phyloP scores from a whole-genome alignment of 2,113 vertebrate genomes.

The Hypocryptadius cinnamomeus region DNA sequence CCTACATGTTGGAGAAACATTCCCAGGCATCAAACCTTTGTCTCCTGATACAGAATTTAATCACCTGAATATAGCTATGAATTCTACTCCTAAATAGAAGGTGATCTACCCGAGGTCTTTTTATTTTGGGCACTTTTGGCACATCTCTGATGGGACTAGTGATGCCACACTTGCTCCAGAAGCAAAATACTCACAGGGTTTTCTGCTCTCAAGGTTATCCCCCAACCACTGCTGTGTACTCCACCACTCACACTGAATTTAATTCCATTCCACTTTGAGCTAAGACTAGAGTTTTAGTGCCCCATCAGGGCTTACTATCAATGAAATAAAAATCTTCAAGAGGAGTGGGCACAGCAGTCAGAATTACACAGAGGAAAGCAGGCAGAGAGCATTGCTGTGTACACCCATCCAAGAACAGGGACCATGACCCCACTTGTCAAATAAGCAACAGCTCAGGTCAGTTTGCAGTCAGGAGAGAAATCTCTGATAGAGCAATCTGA shows the following conservation, averaged over 20 bases:
- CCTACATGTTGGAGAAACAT: not conserved
- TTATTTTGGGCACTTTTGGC: not conserved
- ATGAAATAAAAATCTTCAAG: conserved; percentile 11
- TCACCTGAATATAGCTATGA: not conserved
- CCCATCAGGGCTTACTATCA: not conserved
- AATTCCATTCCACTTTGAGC: not conserved
- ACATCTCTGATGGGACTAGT: not conserved
- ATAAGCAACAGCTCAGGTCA: not conserved
- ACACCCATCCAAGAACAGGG: not conserved
- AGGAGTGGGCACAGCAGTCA: not conserved
- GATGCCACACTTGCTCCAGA: not conserved
- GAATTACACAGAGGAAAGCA: not conserved
- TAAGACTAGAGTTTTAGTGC: not conserved
- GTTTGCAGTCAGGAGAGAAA: not conserved
- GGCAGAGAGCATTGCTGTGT: not conserved
- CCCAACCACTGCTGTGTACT: not conserved
- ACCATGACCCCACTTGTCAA: not conserved
- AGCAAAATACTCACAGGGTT: not conserved
- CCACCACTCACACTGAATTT: not conserved
- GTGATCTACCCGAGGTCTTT: not conserved
- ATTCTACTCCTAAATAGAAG: not conserved
- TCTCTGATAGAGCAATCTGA: not conserved
- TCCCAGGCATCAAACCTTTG: not conserved
- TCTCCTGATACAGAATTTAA: not conserved
- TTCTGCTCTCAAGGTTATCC: not conserved